A percentile compares a stretch with the other conserved stretches of the same genome.
phyloP scores from a whole-genome alignment of 1,140 invertebrate genomes.

The Diorhabda elongata region DNA sequence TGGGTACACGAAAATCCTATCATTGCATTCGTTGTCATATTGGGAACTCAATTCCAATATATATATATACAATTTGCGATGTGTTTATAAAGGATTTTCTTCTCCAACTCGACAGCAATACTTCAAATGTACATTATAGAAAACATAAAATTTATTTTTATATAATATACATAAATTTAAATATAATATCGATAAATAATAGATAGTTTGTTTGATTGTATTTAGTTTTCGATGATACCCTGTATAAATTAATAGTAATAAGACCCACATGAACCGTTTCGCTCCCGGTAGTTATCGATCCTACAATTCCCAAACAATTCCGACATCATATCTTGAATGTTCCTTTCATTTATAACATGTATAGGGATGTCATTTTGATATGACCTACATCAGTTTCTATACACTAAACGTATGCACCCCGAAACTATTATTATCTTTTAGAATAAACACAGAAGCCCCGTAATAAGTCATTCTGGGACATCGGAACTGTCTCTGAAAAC shows the following conservation, averaged over 20 bases:
- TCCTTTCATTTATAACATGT: background rate
- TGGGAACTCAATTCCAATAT: background rate
- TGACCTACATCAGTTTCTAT: background rate
- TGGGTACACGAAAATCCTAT: conserved; percentile 28
- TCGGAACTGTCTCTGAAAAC: background rate
- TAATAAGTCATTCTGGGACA: background rate
- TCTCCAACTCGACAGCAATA: background rate
- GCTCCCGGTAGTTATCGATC: background rate
- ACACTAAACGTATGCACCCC: background rate
- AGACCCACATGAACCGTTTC: no score
- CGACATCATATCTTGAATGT: background rate
- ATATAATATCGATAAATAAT: background rate
- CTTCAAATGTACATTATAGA: background rate
- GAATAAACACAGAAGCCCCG: background rate
- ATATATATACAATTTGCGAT: background rate
- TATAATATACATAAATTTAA: background rate
- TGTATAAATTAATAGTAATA: no score
- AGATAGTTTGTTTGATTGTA: background rate
- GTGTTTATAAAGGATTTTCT: background rate
- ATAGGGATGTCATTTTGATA: conserved; percentile 2
- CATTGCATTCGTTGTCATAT: conserved; percentile 11
- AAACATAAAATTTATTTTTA: background rate
- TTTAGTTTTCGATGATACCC: background rate
- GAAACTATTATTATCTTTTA: background rate
- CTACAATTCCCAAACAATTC: background rate